phyloP scores from a whole-genome alignment of 1,140 invertebrate genomes.

The Tetragnatha versicolor region DNA sequence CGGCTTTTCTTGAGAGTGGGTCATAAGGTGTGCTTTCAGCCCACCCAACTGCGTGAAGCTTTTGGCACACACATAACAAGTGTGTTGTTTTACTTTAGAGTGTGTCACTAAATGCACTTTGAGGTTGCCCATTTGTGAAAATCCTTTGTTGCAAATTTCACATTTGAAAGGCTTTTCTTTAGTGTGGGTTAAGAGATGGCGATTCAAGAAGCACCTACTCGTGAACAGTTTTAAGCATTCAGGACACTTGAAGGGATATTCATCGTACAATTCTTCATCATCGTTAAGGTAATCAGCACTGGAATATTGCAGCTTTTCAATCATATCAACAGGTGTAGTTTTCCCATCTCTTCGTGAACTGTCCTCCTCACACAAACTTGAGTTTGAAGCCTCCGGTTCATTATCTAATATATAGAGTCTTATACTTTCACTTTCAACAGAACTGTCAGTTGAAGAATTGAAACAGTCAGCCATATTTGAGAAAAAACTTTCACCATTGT shows the following conservation, averaged over 20 bases:
- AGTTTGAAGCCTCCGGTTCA: too few relatives aligned
- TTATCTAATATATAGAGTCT: too few relatives aligned
- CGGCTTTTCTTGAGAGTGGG: background rate
- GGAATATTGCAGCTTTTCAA: too few relatives aligned
- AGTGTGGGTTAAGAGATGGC: background rate
- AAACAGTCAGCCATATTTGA: too few relatives aligned
- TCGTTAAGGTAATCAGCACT: too few relatives aligned
- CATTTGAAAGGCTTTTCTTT: background rate
- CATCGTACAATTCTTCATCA: too few relatives aligned
- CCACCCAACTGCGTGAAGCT: background rate
- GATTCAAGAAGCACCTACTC: background rate
- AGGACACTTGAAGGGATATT: background rate
- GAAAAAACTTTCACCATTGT: too few relatives aligned
- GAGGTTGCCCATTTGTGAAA: background rate
- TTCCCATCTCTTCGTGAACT: too few relatives aligned
- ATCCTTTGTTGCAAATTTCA: background rate
- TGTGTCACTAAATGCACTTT: background rate
- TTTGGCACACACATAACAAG: constrained; percentile 12
- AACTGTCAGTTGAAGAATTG: too few relatives aligned
- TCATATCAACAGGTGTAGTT: too few relatives aligned
- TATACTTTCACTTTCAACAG: too few relatives aligned
- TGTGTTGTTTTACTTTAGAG: background rate
- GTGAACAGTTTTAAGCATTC: background rate
- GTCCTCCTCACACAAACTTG: too few relatives aligned
- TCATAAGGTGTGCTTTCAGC: background rate